phyloP scores from a whole-genome alignment of 2,888 invertebrate genomes.

The Dendrolimus houi region DNA sequence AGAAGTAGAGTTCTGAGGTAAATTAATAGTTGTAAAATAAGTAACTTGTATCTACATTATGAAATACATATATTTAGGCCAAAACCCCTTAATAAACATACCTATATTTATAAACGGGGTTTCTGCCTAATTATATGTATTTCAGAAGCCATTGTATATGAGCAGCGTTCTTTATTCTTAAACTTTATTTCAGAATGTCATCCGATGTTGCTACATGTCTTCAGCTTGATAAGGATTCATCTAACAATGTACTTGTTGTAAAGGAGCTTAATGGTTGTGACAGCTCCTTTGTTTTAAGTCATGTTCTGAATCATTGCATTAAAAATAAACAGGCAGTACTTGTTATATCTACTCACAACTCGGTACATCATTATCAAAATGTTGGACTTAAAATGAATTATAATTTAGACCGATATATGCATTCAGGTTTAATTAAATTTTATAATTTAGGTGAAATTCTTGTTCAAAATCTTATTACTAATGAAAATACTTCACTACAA shows the following conservation, averaged over 20 bases:
- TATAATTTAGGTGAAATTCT: conserved; percentile 44
- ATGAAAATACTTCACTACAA: conserved; percentile 42
- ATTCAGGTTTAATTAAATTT: conserved; percentile 43
- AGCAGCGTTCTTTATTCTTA: neutral
- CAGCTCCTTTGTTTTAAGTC: conserved; percentile 82
- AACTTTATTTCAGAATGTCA: conserved; percentile 70
- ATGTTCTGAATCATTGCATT: conserved; percentile 78
- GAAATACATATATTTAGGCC: too few relatives aligned
- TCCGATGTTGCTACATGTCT: conserved; percentile 78
- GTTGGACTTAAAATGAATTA: conserved; percentile 85
- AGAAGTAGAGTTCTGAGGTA: conserved; percentile 1
- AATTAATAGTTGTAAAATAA: too few relatives aligned
- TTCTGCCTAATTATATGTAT: too few relatives aligned
- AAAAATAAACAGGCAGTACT: conserved; percentile 77
- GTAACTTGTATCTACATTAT: too few relatives aligned
- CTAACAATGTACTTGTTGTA: conserved; percentile 77
- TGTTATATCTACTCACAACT: conserved; percentile 82
- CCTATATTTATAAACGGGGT: too few relatives aligned
- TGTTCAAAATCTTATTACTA: conserved; percentile 27
- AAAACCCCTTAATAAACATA: too few relatives aligned
- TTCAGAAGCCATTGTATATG: too few relatives aligned
- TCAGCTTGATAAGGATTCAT: conserved; percentile 77
- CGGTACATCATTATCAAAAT: conserved; percentile 83
- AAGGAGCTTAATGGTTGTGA: conserved; percentile 84
- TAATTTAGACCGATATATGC: conserved; percentile 73